Conservation (phyloP, 64 coral and sea anemone species). For the Montipora efflorescens region DNA sequence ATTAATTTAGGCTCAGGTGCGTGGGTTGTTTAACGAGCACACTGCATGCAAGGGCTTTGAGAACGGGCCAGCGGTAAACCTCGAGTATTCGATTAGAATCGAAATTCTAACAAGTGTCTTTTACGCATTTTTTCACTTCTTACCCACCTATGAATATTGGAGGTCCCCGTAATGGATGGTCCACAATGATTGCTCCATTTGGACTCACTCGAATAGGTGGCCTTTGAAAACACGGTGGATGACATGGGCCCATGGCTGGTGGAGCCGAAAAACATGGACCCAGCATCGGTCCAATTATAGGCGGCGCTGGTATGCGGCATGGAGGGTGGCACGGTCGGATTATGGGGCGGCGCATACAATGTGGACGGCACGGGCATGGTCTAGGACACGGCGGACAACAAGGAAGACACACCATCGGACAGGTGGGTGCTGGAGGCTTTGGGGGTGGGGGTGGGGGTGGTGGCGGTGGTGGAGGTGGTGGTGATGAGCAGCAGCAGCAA, state of each 20-base stretch:
- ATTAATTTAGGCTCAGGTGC: no score
- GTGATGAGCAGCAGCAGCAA: conserved; percentile 18
- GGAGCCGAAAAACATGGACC: conserved; percentile 4
- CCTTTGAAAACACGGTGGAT: conserved; percentile 22
- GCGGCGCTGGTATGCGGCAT: conserved; percentile 27
- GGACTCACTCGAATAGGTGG: not conserved
- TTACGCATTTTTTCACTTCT: no score
- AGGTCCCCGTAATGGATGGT: conserved; percentile 21
- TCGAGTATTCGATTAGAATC: no score
- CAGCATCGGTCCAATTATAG: not conserved
- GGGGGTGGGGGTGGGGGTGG: conserved; percentile 53
- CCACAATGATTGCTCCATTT: conserved; percentile 9
- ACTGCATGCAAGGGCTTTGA: no score
- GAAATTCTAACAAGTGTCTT: no score
- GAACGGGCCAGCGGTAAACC: no score
- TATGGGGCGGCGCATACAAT: conserved; percentile 14
- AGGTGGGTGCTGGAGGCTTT: conserved; percentile 2
- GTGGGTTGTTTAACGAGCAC: no score
- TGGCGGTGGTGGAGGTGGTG: conserved; percentile 26
- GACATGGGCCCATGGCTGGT: conserved; percentile 25
- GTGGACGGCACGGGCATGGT: conserved; percentile 15
- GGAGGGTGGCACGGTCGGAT: not conserved
- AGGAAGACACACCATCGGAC: conserved; percentile 32
- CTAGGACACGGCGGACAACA: conserved; percentile 9
- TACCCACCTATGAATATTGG: conserved; percentile 42